Evolutionary conservation across 2,113 vertebrate species (phyloP).

Genomic region (Aleadryas rufinucha): DNA sequence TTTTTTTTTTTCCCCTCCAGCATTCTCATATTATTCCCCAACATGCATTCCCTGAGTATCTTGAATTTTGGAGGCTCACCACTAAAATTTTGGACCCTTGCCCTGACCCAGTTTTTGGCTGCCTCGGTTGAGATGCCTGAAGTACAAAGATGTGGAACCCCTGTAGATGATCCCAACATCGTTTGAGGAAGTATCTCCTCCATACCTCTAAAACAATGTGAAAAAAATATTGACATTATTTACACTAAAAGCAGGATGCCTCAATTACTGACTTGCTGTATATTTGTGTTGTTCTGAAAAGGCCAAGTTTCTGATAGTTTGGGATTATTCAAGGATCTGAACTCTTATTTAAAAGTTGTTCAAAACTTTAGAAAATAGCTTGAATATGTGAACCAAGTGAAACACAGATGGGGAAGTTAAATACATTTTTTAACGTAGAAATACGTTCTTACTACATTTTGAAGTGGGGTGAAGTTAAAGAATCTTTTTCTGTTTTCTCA

Average conservation of each 20-base stretch:
- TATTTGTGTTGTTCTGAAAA: background rate
- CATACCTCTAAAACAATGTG: background rate
- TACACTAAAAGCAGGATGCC: background rate
- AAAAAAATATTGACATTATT: background rate
- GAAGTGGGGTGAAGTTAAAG: background rate
- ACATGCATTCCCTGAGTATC: conserved; percentile 26
- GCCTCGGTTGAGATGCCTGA: background rate
- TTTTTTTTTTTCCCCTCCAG: background rate
- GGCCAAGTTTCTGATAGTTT: background rate
- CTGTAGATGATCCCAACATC: background rate
- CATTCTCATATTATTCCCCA: background rate
- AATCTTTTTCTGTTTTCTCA: background rate
- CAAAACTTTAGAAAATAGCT: background rate
- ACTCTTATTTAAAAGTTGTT: background rate
- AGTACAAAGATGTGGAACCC: background rate
- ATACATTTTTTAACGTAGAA: background rate
- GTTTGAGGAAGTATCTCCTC: background rate
- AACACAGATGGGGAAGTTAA: background rate
- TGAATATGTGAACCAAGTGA: background rate
- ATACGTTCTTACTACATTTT: background rate
- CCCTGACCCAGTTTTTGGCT: conserved; percentile 57
- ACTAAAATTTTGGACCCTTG: background rate
- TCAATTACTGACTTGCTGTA: background rate
- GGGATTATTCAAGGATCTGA: background rate
- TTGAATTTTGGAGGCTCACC: conserved; percentile 61